These are phyloP conservation scores for Pocota personata DNA, from an alignment of 2,888 invertebrate genomes.

Conservation along the genomic window DNA sequence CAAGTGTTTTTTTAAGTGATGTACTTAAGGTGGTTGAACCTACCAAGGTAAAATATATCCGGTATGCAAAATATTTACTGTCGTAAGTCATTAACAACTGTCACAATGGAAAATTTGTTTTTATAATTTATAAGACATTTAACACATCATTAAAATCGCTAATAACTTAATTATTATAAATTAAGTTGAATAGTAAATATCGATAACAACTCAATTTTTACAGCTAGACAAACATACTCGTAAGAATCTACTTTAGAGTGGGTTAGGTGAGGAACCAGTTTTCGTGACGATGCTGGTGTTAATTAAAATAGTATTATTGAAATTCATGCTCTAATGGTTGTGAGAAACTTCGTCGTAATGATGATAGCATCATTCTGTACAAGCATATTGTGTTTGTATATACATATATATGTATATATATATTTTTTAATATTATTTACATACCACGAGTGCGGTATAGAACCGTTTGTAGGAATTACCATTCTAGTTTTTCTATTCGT, in stretches of 20 bases:
- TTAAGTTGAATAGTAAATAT: neutral
- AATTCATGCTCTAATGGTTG: neutral
- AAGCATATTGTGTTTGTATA: neutral
- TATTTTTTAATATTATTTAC: neutral
- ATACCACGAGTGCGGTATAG: neutral
- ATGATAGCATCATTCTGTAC: neutral
- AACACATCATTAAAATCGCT: neutral
- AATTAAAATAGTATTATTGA: neutral
- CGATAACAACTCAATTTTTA: neutral
- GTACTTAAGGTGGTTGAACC: neutral
- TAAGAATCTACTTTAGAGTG: neutral
- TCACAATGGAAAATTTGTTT: neutral
- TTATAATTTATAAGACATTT: neutral
- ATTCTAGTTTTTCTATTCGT: neutral
- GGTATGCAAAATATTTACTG: neutral
- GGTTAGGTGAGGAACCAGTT: neutral
- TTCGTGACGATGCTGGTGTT: neutral
- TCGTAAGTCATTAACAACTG: neutral
- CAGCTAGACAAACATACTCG: neutral
- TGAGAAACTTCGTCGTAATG: neutral
- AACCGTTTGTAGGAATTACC: neutral
- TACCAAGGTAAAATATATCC: neutral
- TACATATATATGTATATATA: too few relatives aligned
- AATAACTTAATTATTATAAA: neutral
- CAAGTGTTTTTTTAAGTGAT: neutral